Base-by-base conservation (phyloP, 2,113 vertebrate genomes). In the Heloderma charlesbogerti region DNA sequence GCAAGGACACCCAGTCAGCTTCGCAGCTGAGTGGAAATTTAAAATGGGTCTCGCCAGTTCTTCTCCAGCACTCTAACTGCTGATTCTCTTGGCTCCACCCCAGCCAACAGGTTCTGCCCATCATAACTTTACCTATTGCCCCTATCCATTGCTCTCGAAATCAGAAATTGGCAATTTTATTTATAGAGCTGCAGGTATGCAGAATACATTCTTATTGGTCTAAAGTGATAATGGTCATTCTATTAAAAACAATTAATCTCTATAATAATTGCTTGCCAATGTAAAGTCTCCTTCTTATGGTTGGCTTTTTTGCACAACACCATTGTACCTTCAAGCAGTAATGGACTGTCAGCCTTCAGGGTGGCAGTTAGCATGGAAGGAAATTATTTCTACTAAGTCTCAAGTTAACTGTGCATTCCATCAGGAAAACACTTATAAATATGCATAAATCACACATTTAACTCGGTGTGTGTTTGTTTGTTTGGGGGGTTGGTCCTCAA, bases 301-400 rank as follows among this genome's bases (percentile, higher is more conserved):
- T 8, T 83, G 51, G 45, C 48, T 94, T 37, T 12, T 66, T 80
- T 54, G 3, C 51, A 16, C 78, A 51, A 51, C 7, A 43, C 25
- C 25, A 60, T 5, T 37, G 13, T 60, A 12, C n/a, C 57, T 84
- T 66, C 37, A 84, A 66, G 25, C 37, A 84, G 40, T 29, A 84
- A 43, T 67, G 83, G 63, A 34, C 31, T 80, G 84, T 12, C 27
- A 34, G 4, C 27, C 86, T 48, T 90, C 88, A 72, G 87, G 0
- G 0, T 74, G 40, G 34, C 69, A 31, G 74, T 90, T 88, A 89
- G 77, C 80, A 16, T 88, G 85, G 31, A 77, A 92, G 60, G 37
- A 51, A 94, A 87, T 18, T 72, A 20, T 92, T 91, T 92, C 77
- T 79, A 67, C 72, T 37, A 67, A 40, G 7, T 79, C 45, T 78